Conservation (phyloP, 2,888 invertebrate species). For the Ormyrus rosae region DNA sequence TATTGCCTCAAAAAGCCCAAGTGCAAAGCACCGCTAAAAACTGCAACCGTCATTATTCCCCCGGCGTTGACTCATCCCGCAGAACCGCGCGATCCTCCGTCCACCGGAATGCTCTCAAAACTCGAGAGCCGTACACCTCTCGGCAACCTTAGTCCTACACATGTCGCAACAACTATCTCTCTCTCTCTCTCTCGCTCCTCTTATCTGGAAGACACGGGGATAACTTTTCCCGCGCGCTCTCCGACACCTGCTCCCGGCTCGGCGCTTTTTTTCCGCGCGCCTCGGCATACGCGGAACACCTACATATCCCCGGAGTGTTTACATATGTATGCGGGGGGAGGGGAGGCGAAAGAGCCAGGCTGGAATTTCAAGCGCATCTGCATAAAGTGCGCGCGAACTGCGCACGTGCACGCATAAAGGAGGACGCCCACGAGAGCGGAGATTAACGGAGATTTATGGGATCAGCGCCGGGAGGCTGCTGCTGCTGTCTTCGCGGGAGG, state of each 20-base stretch:
- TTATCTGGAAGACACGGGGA: slow-evolving; percentile 2
- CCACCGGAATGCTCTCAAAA: slow-evolving; percentile 1
- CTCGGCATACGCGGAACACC: slow-evolving; percentile 38
- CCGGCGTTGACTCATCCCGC: not conserved
- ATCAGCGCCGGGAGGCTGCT: not conserved
- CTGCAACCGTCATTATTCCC: not conserved
- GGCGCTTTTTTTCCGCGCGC: slow-evolving; percentile 5
- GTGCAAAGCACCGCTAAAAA: not conserved
- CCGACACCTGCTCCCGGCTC: slow-evolving; percentile 27
- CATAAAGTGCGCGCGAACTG: slow-evolving; percentile 24
- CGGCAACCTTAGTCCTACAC: slow-evolving; percentile 19
- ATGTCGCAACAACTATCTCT: slow-evolving; percentile 14
- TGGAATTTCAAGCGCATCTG: slow-evolving; percentile 48
- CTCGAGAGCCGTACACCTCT: not conserved
- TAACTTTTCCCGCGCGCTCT: not conserved
- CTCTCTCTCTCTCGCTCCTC: not conserved
- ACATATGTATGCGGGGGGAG: not conserved
- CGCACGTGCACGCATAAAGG: slow-evolving; percentile 26
- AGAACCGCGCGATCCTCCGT: not conserved
- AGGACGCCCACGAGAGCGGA: not conserved
- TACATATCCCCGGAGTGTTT: not conserved
- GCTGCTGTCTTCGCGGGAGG: not conserved
- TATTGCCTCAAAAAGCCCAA: no score
- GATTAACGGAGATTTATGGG: slow-evolving; percentile 16
- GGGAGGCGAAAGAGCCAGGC: not conserved